These are phyloP conservation scores for Metopolophium dirhodum DNA, from an alignment of 1,140 invertebrate genomes.

Conservation along the genomic window DNA sequence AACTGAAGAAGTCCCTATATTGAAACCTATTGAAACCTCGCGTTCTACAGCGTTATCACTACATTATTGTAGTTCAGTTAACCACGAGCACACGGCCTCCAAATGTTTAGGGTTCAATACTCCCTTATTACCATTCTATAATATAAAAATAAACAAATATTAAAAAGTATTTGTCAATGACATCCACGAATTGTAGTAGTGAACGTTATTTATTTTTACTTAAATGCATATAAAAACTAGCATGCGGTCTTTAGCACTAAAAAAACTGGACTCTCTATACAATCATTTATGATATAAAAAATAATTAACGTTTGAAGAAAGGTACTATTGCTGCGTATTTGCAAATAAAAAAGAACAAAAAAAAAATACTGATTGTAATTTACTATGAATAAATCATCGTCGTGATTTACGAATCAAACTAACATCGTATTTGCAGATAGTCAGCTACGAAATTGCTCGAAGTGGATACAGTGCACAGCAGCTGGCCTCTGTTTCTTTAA, in stretches of 20 bases:
- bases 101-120: neutral
- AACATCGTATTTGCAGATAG: too few species aligned
- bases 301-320: neutral
- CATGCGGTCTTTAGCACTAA: neutral
- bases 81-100: too few species aligned
- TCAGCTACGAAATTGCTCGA: too few species aligned
- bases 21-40: neutral
- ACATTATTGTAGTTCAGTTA: neutral
- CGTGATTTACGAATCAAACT: neutral
- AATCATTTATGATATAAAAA: neutral
- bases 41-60: neutral
- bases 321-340: too few species aligned
- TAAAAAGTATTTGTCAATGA: neutral
- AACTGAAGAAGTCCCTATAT: neutral
- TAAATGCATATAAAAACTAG: neutral
- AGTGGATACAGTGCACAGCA: neutral
- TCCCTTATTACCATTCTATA: neutral
- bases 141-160: neutral
- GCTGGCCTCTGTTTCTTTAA: neutral
- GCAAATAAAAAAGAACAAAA: neutral
- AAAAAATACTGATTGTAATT: neutral
- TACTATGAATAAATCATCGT: neutral
- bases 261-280: neutral
- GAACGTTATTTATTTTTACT: neutral
- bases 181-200: neutral